These are phyloP conservation scores for Orchestia grillus DNA, from an alignment of 1,140 invertebrate genomes.

Conservation along the genomic window DNA sequence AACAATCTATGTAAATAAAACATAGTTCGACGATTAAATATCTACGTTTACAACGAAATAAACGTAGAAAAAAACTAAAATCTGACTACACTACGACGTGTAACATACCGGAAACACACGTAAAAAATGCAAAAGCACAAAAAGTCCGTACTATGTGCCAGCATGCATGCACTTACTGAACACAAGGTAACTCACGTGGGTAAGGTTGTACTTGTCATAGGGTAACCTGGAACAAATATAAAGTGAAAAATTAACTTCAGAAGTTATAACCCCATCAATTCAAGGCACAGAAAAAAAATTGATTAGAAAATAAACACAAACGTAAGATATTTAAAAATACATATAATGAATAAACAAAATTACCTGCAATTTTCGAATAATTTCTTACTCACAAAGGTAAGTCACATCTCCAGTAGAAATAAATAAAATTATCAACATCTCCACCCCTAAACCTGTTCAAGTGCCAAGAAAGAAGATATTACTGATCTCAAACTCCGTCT, in stretches of 20 bases:
- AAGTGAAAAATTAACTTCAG: not conserved
- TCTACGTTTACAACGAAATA: not conserved
- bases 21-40: not conserved
- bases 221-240: constrained; percentile 22
- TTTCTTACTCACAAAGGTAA: not conserved
- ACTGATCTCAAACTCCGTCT: not conserved
- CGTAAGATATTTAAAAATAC: not conserved
- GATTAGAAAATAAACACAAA: not conserved
- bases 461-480: not conserved
- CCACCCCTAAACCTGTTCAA: not conserved
- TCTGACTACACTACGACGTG: not conserved
- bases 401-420: not conserved
- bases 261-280: not conserved
- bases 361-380: not conserved
- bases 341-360: not conserved
- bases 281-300: not conserved
- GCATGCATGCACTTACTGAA: not conserved
- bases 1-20: too few species aligned
- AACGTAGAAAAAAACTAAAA: not conserved
- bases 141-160: too few species aligned
- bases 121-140: too few species aligned
- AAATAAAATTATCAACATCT: not conserved
- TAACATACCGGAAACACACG: not conserved
- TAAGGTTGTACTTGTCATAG: constrained; percentile 44
- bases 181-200: not conserved